Base-by-base conservation (phyloP, 2,113 vertebrate genomes). In the Ophthalmotilapia sp. region DNA sequence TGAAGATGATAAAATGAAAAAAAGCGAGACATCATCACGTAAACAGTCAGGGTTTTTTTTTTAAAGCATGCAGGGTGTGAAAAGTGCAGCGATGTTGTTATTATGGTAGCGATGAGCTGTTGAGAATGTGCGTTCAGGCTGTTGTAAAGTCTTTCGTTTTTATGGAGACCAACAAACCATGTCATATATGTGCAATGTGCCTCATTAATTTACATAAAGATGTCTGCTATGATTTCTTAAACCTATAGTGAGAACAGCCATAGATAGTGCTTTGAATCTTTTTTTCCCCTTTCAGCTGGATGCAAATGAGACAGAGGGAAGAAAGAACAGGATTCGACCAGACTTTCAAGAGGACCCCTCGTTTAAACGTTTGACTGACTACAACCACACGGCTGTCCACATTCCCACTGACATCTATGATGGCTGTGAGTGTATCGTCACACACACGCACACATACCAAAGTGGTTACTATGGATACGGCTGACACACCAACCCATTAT, bases 331-430 rank as follows among this genome's bases (percentile, higher is more conserved):
- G 89, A 98, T 99, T 91, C 97, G 96, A 82, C 98, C 98, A 10
- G 97, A 98, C n/a, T 99, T 99, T 94, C 97, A 97, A 83, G 97
- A 98, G 1, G 98, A 99, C 92, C 95, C 96, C 6, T 95, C 97
- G 42, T 99, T 99, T 93, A 97, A 97, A 86, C 96, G 99, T 19
- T 95, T 98, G 79, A 97, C 97, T 0, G 98, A 98, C 80, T 97
- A 98, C 94, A 98, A 99, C 79, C 97, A 99, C 80, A 98, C 99
- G 62, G 99, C 98, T 15, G 99, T 99, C 60, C 99, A 99, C 91
- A 99, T 99, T 93, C 99, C 98, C 58, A 99, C 98, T 3, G 98
- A 99, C 95, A 99, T 99, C 94, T 99, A 99, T 36, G 98, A 99
- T 87, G 99, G 99, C 92, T 99, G 99, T 99, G 96, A 99, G 98